Evolutionary conservation across 2,888 invertebrate species (phyloP).

Genomic region (Sipha maydis): DNA sequence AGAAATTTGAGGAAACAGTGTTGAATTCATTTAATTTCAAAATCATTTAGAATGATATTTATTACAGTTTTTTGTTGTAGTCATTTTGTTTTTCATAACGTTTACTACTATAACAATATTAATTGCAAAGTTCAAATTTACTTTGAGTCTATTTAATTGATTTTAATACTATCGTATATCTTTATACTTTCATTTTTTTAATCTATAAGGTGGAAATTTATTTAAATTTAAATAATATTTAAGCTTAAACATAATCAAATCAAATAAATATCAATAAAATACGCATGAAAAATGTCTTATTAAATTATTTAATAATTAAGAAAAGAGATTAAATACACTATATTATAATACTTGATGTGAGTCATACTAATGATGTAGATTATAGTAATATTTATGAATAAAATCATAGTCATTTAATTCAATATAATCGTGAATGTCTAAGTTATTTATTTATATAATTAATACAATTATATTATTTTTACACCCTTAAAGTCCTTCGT

Average conservation of each 20-base stretch:
- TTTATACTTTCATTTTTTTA: background rate
- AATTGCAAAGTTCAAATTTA: background rate
- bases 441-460: background rate
- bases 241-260: background rate
- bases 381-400: background rate
- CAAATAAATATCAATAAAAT: background rate
- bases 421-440: background rate
- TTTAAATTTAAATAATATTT: background rate
- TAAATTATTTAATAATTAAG: background rate
- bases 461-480: background rate
- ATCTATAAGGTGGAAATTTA: background rate
- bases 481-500: background rate
- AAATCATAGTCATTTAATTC: background rate
- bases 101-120: background rate
- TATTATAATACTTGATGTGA: background rate
- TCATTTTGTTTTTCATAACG: background rate
- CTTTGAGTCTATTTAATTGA: background rate
- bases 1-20: background rate
- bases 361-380: background rate
- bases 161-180: background rate
- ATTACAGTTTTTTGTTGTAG: background rate
- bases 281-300: background rate
- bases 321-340: background rate
- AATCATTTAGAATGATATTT: background rate
- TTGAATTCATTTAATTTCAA: background rate